Conservation (phyloP, 2,113 vertebrate species). For the Leptosomus discolor region DNA sequence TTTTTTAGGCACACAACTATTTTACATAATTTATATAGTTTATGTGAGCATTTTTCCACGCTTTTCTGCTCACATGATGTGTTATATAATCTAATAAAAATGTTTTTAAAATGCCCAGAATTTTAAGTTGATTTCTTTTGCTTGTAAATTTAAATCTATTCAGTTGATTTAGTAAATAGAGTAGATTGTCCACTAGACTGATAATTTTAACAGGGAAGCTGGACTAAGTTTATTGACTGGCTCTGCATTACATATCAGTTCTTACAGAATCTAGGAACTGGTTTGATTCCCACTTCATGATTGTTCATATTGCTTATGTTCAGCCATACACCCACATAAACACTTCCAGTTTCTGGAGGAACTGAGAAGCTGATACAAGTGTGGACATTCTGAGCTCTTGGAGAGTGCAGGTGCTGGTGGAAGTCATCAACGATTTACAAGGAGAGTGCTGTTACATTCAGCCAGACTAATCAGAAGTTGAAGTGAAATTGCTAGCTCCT, state of each 20-base stretch:
- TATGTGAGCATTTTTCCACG: not conserved
- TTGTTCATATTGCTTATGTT: not conserved
- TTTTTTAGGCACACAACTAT: not conserved
- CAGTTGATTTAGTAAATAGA: not conserved
- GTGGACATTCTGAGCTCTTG: not conserved
- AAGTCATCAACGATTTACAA: not conserved
- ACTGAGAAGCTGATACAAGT: not conserved
- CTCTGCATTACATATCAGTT: not conserved
- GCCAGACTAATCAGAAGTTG: not conserved
- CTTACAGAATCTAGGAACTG: not conserved
- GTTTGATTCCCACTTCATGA: not conserved
- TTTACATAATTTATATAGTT: not conserved
- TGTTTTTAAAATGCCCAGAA: not conserved
- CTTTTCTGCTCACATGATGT: not conserved
- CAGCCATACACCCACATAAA: not conserved
- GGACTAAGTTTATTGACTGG: not conserved
- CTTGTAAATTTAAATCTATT: not conserved
- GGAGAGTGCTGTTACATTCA: not conserved
- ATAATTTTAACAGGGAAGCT: not conserved
- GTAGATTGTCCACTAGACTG: not conserved
- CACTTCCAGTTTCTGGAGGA: not conserved
- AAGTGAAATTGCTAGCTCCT: not conserved
- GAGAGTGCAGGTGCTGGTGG: not conserved
- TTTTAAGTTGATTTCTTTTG: not conserved
- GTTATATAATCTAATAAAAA: not conserved